These are phyloP conservation scores for Lacerta agilis DNA, from an alignment of 2,797 vertebrate species.

Conservation along the genomic window DNA sequence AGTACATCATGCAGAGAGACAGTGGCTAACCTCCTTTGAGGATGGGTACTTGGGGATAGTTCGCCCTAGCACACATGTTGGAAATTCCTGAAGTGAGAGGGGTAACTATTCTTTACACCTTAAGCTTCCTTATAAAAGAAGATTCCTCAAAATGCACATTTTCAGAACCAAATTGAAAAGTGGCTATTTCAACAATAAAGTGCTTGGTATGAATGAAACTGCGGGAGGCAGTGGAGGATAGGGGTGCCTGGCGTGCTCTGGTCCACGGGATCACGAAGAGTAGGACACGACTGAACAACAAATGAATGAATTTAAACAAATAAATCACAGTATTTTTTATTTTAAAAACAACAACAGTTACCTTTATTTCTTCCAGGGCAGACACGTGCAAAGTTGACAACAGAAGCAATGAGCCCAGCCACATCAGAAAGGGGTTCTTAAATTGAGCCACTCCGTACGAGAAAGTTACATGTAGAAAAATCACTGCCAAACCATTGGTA, in stretches of 20 bases:
- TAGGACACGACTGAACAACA: no score
- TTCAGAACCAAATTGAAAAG: not conserved
- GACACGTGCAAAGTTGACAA: conserved; percentile 86
- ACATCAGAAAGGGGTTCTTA: conserved; percentile 81
- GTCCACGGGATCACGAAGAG: no score
- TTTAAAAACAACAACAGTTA: conserved; percentile 60
- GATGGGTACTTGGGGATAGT: not conserved
- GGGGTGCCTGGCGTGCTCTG: no score
- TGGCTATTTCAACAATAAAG: not conserved
- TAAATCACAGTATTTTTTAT: not conserved
- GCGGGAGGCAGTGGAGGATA: no score
- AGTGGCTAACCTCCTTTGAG: not conserved
- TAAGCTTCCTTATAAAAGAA: not conserved
- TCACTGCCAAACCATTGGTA: conserved; percentile 81
- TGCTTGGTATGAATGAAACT: not conserved
- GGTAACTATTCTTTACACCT: no score
- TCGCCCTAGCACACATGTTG: not conserved
- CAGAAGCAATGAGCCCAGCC: conserved; percentile 87
- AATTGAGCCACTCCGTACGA: conserved; percentile 89
- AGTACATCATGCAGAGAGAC: not conserved
- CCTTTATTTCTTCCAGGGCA: conserved; percentile 88
- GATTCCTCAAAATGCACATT: not conserved
- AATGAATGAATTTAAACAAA: not conserved
- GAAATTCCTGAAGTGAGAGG: not conserved
- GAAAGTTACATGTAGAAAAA: conserved; percentile 85